These are phyloP conservation scores for Limnephilus marmoratus DNA, from an alignment of 2,888 invertebrate genomes.

Conservation along the genomic window DNA sequence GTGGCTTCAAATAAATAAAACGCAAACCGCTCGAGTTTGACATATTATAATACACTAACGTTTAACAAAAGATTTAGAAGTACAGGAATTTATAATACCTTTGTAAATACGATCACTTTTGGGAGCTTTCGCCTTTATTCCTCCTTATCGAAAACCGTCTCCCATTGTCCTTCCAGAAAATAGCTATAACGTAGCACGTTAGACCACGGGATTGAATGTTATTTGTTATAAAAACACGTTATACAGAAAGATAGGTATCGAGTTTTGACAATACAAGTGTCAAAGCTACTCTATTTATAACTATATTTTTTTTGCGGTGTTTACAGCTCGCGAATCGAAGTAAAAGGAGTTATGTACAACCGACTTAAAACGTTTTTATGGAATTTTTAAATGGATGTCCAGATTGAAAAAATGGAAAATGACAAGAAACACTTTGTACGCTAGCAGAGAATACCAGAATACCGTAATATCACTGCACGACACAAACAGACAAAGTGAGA, in stretches of 20 bases:
- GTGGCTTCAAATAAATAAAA: neutral
- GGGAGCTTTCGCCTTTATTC: neutral
- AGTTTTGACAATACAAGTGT: constrained; percentile 54
- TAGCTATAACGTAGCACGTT: constrained; percentile 19
- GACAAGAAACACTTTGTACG: neutral
- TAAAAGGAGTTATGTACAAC: neutral
- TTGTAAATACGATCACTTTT: neutral
- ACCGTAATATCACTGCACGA: neutral
- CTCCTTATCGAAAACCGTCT: neutral
- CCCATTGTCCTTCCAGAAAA: constrained; percentile 36
- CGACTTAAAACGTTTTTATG: neutral
- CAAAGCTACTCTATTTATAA: constrained; percentile 39
- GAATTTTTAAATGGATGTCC: neutral
- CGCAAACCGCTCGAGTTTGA: neutral
- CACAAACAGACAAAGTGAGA: neutral
- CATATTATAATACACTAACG: constrained; percentile 2
- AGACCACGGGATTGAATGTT: constrained; percentile 10
- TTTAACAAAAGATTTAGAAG: constrained; percentile 41
- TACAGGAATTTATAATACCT: constrained; percentile 23
- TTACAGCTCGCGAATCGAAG: neutral
- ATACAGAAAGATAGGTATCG: constrained; percentile 15
- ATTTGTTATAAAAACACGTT: constrained; percentile 48
- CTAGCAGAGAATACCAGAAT: neutral
- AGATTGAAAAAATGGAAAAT: neutral
- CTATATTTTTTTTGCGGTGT: neutral